phyloP scores from a whole-genome alignment of 2,797 vertebrate genomes.

The Thamnophis elegans region DNA sequence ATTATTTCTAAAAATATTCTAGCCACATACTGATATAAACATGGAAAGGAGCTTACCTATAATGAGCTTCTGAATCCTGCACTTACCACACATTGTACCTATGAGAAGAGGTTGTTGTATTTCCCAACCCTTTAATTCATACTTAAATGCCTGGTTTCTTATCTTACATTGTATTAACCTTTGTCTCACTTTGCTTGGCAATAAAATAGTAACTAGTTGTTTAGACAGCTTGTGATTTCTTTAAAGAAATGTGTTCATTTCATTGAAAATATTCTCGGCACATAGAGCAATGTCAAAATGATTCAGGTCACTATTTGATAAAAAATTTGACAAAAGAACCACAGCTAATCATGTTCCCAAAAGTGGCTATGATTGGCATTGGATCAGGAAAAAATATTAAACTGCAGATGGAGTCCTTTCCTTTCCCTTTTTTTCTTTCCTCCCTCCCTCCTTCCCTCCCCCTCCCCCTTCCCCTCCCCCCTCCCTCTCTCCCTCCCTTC shows the following conservation, averaged over 20 bases:
- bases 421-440: no score
- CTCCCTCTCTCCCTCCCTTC: not conserved
- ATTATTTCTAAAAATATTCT: not conserved
- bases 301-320: constrained; percentile 41
- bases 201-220: constrained; percentile 30
- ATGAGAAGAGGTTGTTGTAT: constrained; percentile 13
- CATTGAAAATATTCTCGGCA: constrained; percentile 40
- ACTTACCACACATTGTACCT: not conserved
- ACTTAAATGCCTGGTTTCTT: constrained; percentile 14
- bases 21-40: not conserved
- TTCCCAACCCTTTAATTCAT: not conserved
- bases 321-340: not conserved
- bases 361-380: not conserved
- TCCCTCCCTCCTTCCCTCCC: no score
- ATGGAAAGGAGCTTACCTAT: constrained; percentile 13
- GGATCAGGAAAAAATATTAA: not conserved
- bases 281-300: constrained; percentile 32
- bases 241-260: not conserved
- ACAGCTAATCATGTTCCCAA: not conserved
- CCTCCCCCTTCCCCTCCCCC: no score
- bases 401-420: not conserved
- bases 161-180: constrained; percentile 21
- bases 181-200: constrained; percentile 33
- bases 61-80: constrained; percentile 27
- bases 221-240: not conserved